A percentile compares a stretch with the other conserved stretches of the same genome.
These are phyloP conservation scores for Ceratotherium simum DNA, from an alignment of 2,113 vertebrate genomes.

Conservation along the genomic window DNA sequence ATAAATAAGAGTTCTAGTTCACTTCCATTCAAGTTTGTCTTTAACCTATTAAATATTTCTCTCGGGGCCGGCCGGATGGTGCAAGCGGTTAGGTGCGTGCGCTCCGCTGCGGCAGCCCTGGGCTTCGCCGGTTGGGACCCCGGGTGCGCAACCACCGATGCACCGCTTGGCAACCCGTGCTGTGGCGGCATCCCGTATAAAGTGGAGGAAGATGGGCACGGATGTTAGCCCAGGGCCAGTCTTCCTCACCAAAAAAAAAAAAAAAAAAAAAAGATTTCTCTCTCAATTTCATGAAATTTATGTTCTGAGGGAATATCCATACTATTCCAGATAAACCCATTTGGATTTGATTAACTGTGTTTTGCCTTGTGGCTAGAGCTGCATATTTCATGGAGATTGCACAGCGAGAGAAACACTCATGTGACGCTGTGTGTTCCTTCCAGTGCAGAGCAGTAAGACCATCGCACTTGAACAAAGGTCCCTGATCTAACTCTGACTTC, in stretches of 20 bases:
- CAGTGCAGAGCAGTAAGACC: not conserved
- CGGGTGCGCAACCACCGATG: no score
- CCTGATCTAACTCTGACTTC: not conserved
- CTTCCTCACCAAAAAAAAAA: no score
- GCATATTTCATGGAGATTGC: not conserved
- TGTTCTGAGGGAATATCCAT: not conserved
- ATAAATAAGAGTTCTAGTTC: not conserved
- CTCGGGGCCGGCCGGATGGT: not conserved
- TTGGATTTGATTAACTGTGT: slow-evolving; percentile 1
- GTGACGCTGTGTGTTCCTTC: not conserved
- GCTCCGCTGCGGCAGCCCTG: no score
- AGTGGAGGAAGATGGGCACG: no score
- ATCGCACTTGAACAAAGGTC: not conserved
- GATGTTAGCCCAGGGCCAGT: no score
- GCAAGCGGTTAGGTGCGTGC: no score
- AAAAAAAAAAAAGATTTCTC: not conserved
- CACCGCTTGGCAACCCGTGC: no score
- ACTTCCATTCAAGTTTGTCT: not conserved
- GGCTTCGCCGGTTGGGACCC: no score
- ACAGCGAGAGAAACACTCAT: not conserved
- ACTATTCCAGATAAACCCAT: not conserved
- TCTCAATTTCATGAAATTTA: not conserved
- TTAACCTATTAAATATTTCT: not conserved
- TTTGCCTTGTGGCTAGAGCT: not conserved
- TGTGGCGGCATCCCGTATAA: no score